Base-by-base conservation (phyloP, 2,113 vertebrate genomes). In the Sula dactylatra region DNA sequence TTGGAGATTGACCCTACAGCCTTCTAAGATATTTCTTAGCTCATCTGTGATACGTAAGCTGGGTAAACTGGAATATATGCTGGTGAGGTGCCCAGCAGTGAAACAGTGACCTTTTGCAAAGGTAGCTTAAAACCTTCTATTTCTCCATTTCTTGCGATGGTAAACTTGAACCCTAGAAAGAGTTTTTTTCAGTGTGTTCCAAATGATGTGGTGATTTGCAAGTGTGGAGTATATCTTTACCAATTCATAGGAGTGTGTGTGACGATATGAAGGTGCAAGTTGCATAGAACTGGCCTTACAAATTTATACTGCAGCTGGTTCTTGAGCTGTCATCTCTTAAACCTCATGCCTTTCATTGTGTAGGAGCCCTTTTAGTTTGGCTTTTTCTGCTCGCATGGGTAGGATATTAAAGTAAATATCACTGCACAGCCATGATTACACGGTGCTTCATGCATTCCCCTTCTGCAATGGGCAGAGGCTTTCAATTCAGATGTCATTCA, bases 221-320 rank as follows among this genome's bases (percentile, higher is more conserved):
- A 25, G 36, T 7, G 25, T 11, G 26, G 52, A 26, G 11, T 32
- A 2, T 18, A 5, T 22, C 54, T 45, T n/a, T 13, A 4, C 4
- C 6, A 2, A 4, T 65, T 44, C 20, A 1, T 9, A 9, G 24
- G 16, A 7, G 4, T 1, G 3, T 1, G 5, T 18, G 64, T 52
- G 82, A 19, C 34, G 44, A 34, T 9, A 24, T 0, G 0, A 22
- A 24, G 31, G 31, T 16, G 19, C 64, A 36, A 18, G 3, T 5
- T 59, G 58, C 14, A 52, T 34, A 79, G 64, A 62, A 12, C 6
- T 7, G 19, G 11, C 34, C 36, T 49, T 10, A 24, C 0, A 42
- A 40, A 89, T 67, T 26, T 16, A 7, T 2, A 4, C 1, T 26
- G 61, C 76, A 92, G 52, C 38, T 86, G 32, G 2, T 69, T 36